These are phyloP conservation scores for Busseola fusca DNA, from an alignment of 2,888 invertebrate species.

Conservation along the genomic window DNA sequence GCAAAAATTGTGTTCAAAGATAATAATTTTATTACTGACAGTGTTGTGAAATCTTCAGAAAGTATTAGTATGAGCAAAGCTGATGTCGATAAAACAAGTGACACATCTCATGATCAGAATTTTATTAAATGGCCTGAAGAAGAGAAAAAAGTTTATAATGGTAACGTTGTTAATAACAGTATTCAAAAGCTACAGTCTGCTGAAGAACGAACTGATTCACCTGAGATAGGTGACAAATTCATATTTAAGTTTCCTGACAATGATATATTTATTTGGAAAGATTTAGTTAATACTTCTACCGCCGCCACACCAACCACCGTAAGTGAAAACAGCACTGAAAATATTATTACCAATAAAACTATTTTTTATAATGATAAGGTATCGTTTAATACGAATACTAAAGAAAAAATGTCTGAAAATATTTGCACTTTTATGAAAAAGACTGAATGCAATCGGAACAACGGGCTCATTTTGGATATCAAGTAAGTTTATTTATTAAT, in stretches of 20 bases:
- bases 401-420: conserved; percentile 66
- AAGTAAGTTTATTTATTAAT: conserved; percentile 49
- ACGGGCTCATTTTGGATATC: conserved; percentile 71
- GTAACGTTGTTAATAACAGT: conserved; percentile 9
- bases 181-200: conserved; percentile 18
- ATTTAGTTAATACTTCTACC: conserved; percentile 25
- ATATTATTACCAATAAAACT: conserved; percentile 1
- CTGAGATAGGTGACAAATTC: conserved; percentile 64
- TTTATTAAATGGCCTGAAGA: conserved; percentile 51
- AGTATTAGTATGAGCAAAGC: conserved; percentile 25
- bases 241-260: conserved; percentile 71
- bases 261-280: conserved; percentile 45
- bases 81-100: conserved; percentile 3
- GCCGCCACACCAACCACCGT: not conserved
- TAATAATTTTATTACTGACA: conserved; percentile 55
- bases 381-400: conserved; percentile 42
- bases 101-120: conserved; percentile 13
- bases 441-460: conserved; percentile 69
- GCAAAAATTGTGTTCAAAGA: conserved; percentile 78
- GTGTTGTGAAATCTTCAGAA: conserved; percentile 26
- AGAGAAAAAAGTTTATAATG: conserved; percentile 19
- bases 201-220: conserved; percentile 37
- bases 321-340: conserved; percentile 4
- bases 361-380: conserved; percentile 47
- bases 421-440: conserved; percentile 77